Conservation (phyloP, 92 coral and sea anemone species). For the Bergia sp. region DNA sequence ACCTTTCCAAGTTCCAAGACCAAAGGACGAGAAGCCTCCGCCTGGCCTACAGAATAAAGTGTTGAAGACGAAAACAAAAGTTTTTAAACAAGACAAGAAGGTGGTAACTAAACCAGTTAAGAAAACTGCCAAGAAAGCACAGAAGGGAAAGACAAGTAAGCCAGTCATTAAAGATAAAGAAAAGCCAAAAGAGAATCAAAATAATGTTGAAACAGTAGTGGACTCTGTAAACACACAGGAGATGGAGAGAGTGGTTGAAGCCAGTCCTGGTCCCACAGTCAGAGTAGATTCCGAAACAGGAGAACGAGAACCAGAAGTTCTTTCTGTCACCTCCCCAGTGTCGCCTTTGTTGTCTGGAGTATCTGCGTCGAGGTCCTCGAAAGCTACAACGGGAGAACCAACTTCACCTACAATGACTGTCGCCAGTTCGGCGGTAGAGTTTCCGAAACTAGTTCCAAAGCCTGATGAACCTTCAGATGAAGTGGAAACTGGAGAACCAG, state of each 20-base stretch:
- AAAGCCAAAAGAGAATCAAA: slow-evolving; percentile 53
- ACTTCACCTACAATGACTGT: slow-evolving; percentile 44
- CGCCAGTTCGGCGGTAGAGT: slow-evolving; percentile 49
- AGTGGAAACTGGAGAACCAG: slow-evolving; percentile 41
- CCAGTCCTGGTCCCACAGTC: slow-evolving; percentile 51
- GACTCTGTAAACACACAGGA: slow-evolving; percentile 32
- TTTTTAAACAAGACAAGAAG: slow-evolving; percentile 33
- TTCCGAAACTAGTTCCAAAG: slow-evolving; percentile 73
- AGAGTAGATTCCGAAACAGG: slow-evolving; percentile 96
- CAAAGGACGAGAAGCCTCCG: slow-evolving; percentile 73
- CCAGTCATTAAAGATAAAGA: slow-evolving; percentile 54
- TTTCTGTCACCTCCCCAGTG: slow-evolving; percentile 49
- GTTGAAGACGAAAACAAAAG: slow-evolving; percentile 43
- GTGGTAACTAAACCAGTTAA: slow-evolving; percentile 20
- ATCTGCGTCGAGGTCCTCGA: slow-evolving; percentile 61
- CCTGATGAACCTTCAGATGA: slow-evolving; percentile 60
- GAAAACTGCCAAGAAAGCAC: slow-evolving; percentile 28
- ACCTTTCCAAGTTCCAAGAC: slow-evolving; percentile 83
- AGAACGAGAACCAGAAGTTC: slow-evolving; percentile 62
- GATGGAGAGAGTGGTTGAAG: slow-evolving; percentile 40
- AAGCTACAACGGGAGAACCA: slow-evolving; percentile 46
- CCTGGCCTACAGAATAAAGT: slow-evolving; percentile 63
- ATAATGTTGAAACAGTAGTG: neutral
- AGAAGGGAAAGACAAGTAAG: slow-evolving; percentile 36
- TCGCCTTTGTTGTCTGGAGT: slow-evolving; percentile 51